These are phyloP conservation scores for Hypomecis punctinalis DNA, from an alignment of 2,888 invertebrate species.

Conservation along the genomic window DNA sequence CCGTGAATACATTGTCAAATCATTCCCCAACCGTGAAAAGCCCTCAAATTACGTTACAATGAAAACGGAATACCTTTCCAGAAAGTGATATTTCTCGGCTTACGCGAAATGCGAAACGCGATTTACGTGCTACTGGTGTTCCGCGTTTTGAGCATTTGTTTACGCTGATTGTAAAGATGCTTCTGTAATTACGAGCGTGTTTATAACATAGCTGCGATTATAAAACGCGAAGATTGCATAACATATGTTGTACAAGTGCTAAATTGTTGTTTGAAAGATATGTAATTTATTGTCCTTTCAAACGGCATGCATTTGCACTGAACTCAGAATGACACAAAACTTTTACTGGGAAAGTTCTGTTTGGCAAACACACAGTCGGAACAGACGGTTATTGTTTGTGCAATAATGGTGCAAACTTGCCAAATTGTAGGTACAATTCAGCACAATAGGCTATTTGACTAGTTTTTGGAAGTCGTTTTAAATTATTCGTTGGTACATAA, in stretches of 20 bases:
- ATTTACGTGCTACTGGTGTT: constrained; percentile 16
- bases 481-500: no score
- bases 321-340: no score
- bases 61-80: constrained; percentile 35
- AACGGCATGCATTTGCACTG: no score
- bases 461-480: no score
- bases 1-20: constrained; percentile 62
- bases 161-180: constrained; percentile 4
- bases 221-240: neutral
- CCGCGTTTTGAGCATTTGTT: constrained; percentile 5
- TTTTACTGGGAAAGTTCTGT: no score
- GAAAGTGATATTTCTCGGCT: constrained; percentile 35
- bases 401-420: no score
- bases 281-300: no score
- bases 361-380: no score
- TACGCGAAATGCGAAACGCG: constrained; percentile 18
- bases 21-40: constrained; percentile 47
- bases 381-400: no score
- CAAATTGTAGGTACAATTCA: no score
- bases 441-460: no score
- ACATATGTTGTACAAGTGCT: neutral
- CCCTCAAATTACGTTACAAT: constrained; percentile 41
- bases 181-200: neutral
- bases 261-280: neutral
- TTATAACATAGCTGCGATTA: neutral